These are phyloP conservation scores for Siphonodentalium dalli DNA, from an alignment of 2,888 invertebrate species.

Conservation along the genomic window DNA sequence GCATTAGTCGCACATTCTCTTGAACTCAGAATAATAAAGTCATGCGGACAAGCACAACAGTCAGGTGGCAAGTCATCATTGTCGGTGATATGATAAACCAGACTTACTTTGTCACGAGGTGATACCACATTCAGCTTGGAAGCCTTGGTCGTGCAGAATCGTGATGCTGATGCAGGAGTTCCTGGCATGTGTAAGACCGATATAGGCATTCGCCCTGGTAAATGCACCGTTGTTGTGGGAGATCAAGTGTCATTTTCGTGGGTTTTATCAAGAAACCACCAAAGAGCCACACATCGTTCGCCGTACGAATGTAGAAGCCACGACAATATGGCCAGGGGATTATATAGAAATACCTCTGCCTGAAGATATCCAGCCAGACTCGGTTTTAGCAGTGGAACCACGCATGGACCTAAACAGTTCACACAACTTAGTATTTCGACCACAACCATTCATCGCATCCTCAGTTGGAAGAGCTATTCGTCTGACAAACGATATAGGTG, in stretches of 20 bases:
- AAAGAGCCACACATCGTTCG: neutral
- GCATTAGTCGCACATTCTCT: slow-evolving; percentile 2
- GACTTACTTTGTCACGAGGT: neutral
- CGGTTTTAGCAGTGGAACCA: slow-evolving; percentile 4
- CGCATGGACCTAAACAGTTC: too few species aligned
- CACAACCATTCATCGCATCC: too few species aligned
- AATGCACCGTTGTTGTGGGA: slow-evolving; percentile 12
- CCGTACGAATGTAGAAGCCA: slow-evolving; percentile 9
- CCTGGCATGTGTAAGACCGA: slow-evolving; percentile 29
- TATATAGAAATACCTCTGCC: slow-evolving; percentile 1
- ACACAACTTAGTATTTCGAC: too few species aligned
- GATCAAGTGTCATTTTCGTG: slow-evolving; percentile 6
- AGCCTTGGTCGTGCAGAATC: slow-evolving; percentile 25
- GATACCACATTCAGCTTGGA: slow-evolving; percentile 5
- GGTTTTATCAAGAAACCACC: neutral
- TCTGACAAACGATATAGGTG: too few species aligned
- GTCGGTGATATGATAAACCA: slow-evolving; percentile 10
- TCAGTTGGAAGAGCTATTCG: too few species aligned
- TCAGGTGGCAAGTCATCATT: slow-evolving; percentile 17
- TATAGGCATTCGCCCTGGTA: slow-evolving; percentile 22
- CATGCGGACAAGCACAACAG: slow-evolving; percentile 9
- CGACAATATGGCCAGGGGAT: slow-evolving; percentile 20
- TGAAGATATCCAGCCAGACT: too few species aligned
- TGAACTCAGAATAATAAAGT: slow-evolving; percentile 4
- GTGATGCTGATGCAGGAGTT: slow-evolving; percentile 27